Percentiles rank a stretch among this genome's conserved stretches.
phyloP scores from a whole-genome alignment of 1,140 invertebrate genomes.

The Theocolax elegans region DNA sequence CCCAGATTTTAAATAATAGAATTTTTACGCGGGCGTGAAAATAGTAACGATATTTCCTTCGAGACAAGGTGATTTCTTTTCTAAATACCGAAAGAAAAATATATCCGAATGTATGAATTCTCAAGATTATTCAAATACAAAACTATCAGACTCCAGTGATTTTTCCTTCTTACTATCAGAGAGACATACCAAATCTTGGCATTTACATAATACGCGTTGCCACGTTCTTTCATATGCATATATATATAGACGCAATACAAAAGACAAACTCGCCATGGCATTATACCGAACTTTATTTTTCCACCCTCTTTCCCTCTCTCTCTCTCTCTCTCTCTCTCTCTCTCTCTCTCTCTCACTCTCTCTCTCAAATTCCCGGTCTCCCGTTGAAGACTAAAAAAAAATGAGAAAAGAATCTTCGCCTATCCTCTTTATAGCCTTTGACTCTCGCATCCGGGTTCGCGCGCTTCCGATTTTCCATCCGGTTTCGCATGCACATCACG shows the following conservation, averaged over 20 bases:
- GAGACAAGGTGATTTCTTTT: neutral
- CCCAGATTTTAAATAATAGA: too few relatives aligned
- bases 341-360: too few relatives aligned
- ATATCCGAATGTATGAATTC: neutral
- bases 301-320: neutral
- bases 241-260: neutral
- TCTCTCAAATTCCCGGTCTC: too few relatives aligned
- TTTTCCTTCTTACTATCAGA: constrained; percentile 3
- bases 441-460: constrained; percentile 3
- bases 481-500: constrained; percentile 10
- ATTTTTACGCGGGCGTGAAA: too few relatives aligned
- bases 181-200: constrained; percentile 1
- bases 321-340: neutral
- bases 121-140: constrained; percentile 18
- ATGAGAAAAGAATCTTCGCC: too few relatives aligned
- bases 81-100: neutral
- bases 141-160: neutral
- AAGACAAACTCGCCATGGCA: constrained; percentile 2
- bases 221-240: too few relatives aligned
- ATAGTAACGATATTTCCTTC: neutral
- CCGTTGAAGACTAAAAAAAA: too few relatives aligned
- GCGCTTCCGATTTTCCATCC: constrained; percentile 4
- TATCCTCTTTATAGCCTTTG: neutral
- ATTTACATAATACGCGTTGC: constrained; percentile 20
- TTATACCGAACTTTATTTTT: neutral